Conservation (phyloP, 2,888 invertebrate species). For the Lamellibrachia satsuma region DNA sequence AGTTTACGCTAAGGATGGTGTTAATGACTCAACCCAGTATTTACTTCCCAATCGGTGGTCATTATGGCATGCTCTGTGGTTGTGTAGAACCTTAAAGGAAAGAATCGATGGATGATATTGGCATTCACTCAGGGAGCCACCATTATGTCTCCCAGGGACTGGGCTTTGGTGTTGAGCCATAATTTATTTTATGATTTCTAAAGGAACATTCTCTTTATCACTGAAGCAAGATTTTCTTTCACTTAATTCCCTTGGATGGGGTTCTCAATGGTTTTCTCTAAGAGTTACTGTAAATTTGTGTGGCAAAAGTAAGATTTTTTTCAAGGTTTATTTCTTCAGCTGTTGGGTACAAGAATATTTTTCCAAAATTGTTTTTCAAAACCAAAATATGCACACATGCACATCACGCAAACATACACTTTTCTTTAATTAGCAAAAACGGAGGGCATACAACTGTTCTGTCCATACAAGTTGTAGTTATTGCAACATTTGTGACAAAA, state of each 20-base stretch:
- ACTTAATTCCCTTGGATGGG: not conserved
- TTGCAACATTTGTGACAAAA: too few relatives aligned
- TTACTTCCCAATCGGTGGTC: not conserved
- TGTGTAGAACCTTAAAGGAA: constrained; percentile 7
- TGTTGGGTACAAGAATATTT: too few relatives aligned
- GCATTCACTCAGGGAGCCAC: not conserved
- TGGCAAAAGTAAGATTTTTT: too few relatives aligned
- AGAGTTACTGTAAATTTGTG: not conserved
- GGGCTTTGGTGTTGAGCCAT: not conserved
- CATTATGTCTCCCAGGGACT: not conserved
- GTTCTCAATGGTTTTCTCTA: not conserved
- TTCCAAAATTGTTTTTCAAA: too few relatives aligned
- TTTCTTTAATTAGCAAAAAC: too few relatives aligned
- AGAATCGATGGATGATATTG: not conserved
- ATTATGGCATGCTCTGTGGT: not conserved
- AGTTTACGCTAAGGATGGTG: not conserved
- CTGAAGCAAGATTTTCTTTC: not conserved
- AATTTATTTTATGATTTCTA: not conserved
- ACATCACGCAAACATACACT: too few relatives aligned
- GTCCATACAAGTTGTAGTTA: too few relatives aligned
- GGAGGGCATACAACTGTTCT: too few relatives aligned
- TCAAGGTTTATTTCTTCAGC: too few relatives aligned
- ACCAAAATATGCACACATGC: too few relatives aligned
- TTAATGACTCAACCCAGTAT: not conserved
- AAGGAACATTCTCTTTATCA: not conserved